Evolutionary conservation across 2,113 vertebrate genomes (phyloP).

Genomic region (Channa argus): DNA sequence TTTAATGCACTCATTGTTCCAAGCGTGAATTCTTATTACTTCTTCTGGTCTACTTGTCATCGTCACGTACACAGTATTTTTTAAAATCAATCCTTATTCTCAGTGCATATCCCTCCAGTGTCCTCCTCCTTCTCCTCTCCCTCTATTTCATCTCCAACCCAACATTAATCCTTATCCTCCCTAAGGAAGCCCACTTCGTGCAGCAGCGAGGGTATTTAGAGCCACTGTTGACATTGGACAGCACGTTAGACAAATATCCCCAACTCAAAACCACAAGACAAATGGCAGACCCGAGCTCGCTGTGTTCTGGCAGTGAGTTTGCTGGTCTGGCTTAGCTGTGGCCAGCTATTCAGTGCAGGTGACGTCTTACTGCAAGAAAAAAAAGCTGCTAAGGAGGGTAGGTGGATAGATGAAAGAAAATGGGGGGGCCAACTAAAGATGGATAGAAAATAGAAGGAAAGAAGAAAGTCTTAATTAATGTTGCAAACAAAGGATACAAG

Average conservation of each 20-base stretch:
- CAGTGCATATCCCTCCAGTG: constrained; percentile 40
- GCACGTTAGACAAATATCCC: constrained; percentile 78
- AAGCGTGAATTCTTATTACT: constrained; percentile 17
- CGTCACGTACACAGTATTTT: constrained; percentile 5
- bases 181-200: constrained; percentile 75
- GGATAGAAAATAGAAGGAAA: constrained; percentile 36
- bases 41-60: constrained; percentile 29
- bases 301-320: constrained; percentile 67
- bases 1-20: constrained; percentile 2
- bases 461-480: constrained; percentile 21
- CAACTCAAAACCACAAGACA: constrained; percentile 80
- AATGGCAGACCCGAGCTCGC: constrained; percentile 70
- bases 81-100: constrained; percentile 47
- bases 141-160: constrained; percentile 47
- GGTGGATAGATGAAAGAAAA: constrained; percentile 50
- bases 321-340: constrained; percentile 60
- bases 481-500: constrained; percentile 20
- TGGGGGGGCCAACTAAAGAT: constrained; percentile 4
- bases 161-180: constrained; percentile 70
- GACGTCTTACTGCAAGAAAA: constrained; percentile 68
- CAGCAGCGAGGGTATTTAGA: constrained; percentile 74
- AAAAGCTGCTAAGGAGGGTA: constrained; percentile 24
- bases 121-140: constrained; percentile 35
- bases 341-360: constrained; percentile 65
- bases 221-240: constrained; percentile 82